phyloP scores from a whole-genome alignment of 2,113 vertebrate genomes.

The Microcebus griseorufus region DNA sequence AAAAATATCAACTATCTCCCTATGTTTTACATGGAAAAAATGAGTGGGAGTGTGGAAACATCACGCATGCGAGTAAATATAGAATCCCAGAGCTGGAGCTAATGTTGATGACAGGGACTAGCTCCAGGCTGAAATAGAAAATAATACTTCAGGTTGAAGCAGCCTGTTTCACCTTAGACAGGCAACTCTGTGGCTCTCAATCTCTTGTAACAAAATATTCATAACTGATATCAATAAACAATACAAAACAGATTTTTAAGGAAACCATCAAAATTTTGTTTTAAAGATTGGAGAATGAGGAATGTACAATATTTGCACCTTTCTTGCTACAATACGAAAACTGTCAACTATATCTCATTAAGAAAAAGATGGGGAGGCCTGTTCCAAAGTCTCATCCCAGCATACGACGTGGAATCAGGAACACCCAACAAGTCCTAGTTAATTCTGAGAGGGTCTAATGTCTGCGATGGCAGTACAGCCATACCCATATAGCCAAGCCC shows the following conservation, averaged over 20 bases:
- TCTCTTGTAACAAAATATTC: neutral
- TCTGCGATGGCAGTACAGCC: rapidly evolving
- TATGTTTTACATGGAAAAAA: neutral
- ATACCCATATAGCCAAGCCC: no score
- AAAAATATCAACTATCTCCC: neutral
- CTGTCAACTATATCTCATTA: neutral
- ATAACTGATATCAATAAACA: neutral
- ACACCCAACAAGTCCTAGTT: neutral
- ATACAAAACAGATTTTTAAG: neutral
- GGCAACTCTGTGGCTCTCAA: neutral
- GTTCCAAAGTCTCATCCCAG: neutral
- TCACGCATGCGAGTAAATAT: neutral
- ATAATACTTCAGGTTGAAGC: rapidly evolving
- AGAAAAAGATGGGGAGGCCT: neutral
- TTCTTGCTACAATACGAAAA: neutral
- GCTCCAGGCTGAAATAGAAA: neutral
- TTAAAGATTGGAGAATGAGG: neutral
- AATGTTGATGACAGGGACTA: neutral
- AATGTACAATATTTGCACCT: neutral
- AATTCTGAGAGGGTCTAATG: no score
- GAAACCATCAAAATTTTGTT: neutral
- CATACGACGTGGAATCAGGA: neutral
- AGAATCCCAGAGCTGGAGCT: neutral
- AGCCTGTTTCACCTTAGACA: neutral
- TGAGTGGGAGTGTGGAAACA: neutral